Percentiles rank a stretch among this genome's conserved stretches.
Evolutionary conservation across 2,888 invertebrate species (phyloP).

Genomic region (Acanthosepion pharaonis): DNA sequence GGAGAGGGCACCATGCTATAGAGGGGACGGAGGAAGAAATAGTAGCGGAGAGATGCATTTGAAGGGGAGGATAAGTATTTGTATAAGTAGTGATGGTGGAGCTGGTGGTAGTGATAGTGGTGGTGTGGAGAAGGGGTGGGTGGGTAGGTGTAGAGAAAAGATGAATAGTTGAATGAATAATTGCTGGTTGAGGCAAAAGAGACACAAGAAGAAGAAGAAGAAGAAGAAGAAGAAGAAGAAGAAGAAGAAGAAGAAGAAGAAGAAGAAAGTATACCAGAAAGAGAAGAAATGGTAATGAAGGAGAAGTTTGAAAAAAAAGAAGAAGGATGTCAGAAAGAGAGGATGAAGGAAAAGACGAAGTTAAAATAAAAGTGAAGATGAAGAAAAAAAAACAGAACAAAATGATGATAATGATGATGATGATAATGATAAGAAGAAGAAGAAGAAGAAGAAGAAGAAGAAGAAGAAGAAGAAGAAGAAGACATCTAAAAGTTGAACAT

Average conservation of each 20-base stretch:
- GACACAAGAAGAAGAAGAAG: not conserved
- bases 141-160: not conserved
- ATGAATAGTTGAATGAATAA: slow-evolving; percentile 2
- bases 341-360: not conserved
- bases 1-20: not conserved
- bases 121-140: not conserved
- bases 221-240: not conserved
- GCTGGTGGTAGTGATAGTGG: not conserved
- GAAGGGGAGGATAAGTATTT: slow-evolving; percentile 33
- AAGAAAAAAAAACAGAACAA: not conserved
- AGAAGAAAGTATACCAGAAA: too few relatives aligned
- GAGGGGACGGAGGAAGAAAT: not conserved
- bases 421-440: not conserved
- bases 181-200: not conserved
- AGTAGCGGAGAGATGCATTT: not conserved
- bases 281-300: not conserved
- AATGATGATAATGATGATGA: not conserved
- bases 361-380: not conserved
- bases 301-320: not conserved
- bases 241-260: too few relatives aligned
- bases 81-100: not conserved
- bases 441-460: not conserved
- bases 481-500: too few relatives aligned
- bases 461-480: not conserved
- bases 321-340: not conserved